Evolutionary conservation across 2,113 vertebrate genomes (phyloP).

Genomic region (Sarotherodon lohbergeri): DNA sequence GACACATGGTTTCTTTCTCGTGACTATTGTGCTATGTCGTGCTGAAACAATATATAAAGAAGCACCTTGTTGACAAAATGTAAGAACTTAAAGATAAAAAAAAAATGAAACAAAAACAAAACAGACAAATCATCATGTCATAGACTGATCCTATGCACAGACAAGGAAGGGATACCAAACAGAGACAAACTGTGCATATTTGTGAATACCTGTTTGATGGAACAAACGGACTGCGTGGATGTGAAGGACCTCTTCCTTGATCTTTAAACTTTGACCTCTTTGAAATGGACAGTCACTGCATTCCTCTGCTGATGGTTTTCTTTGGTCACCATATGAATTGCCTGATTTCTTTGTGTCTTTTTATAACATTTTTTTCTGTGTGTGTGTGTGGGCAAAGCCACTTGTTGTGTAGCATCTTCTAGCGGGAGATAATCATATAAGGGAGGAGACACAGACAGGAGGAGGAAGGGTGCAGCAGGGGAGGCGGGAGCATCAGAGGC

Average conservation of each 20-base stretch:
- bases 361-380: not conserved
- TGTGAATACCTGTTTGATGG: conserved; percentile 49
- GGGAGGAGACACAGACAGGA: conserved; percentile 42
- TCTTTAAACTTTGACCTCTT: conserved; percentile 59
- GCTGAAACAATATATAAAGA: conserved; percentile 80
- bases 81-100: conserved; percentile 49
- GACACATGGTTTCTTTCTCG: conserved; percentile 78
- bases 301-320: conserved; percentile 55
- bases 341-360: conserved; percentile 36
- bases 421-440: conserved; percentile 73
- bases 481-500: conserved; percentile 9
- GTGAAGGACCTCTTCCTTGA: conserved; percentile 40
- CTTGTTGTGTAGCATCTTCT: conserved; percentile 67
- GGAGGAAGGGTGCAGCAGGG: conserved; percentile 3
- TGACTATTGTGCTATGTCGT: conserved; percentile 83
- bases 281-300: conserved; percentile 46
- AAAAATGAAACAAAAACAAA: not conserved
- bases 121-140: conserved; percentile 43
- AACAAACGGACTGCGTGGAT: conserved; percentile 37
- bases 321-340: conserved; percentile 53
- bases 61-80: conserved; percentile 83
- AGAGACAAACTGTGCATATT: conserved; percentile 54
- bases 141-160: conserved; percentile 61
- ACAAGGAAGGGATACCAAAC: conserved; percentile 34
- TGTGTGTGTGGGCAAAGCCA: conserved; percentile 46